These are phyloP conservation scores for Drosophila cognata DNA, from an alignment of 2,888 invertebrate genomes.

Conservation along the genomic window DNA sequence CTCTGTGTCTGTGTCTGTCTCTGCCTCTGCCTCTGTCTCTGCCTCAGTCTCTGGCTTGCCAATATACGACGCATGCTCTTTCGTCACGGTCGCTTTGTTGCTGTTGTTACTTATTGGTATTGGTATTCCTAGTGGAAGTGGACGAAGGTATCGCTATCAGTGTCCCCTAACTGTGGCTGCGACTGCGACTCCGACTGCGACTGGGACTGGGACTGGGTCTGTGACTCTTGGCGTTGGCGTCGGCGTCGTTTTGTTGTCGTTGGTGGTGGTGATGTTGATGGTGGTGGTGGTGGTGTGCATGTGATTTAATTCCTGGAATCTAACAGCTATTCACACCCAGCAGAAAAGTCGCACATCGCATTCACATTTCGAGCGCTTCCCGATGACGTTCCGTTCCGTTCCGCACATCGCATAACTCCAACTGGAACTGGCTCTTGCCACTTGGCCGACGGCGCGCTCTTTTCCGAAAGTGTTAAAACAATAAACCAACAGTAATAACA, in stretches of 20 bases:
- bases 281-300: conserved; percentile 48
- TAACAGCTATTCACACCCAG: conserved; percentile 85
- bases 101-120: conserved; percentile 54
- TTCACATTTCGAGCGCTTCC: conserved; percentile 83
- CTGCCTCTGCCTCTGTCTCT: not conserved
- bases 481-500: conserved; percentile 62
- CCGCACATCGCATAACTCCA: conserved; percentile 60
- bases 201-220: not conserved
- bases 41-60: not conserved
- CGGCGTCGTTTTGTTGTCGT: conserved; percentile 31
- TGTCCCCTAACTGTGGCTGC: conserved; percentile 38
- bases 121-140: conserved; percentile 7
- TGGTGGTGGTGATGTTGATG: conserved; percentile 28
- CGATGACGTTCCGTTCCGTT: conserved; percentile 78
- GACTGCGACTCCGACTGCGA: conserved; percentile 30
- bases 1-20: conserved; percentile 14
- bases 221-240: conserved; percentile 33
- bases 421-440: conserved; percentile 38
- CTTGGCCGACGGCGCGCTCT: conserved; percentile 59
- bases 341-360: conserved; percentile 83
- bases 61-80: conserved; percentile 36
- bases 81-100: conserved; percentile 69
- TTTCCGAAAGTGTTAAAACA: conserved; percentile 71
- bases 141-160: conserved; percentile 27
- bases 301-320: conserved; percentile 84